Evolutionary conservation across 2,888 invertebrate species (phyloP), one percentile per base, ranked within the genome.

Genomic region (Philereme transversata): DNA sequence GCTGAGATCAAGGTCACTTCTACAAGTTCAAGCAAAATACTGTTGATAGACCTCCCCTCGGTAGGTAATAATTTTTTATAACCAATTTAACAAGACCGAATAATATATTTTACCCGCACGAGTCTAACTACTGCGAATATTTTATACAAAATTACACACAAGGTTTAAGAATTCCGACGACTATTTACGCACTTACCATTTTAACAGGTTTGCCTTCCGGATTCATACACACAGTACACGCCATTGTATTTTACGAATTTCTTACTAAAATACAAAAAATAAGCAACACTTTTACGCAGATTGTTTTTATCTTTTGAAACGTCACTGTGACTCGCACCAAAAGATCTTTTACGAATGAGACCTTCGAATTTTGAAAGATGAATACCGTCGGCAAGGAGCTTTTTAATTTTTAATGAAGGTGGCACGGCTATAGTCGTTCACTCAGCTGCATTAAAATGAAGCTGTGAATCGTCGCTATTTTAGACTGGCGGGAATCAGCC

Each of bases 181-280:
- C 4, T 34, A 5, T 22, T 22, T 22, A 6, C 4, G n/a, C 60
- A 79, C 86, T 81, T 70, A 87, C 88, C 84, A 82, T 86, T 78
- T 80, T 84, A 36, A 81, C 75, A 2, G 80, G 72, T 68, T 81
- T 84, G 48, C 74, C 76, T 0, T 81, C 82, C 36, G 77, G 73
- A 63, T 77, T 76, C 70, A 81, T 62, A 71, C 88, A 88, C 49
- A 81, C 65, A 7, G 83, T 71, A 62, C 89, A 88, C 76, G 87
- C 81, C 88, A 89, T 89, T 69, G 56, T 22, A 22, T 22, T 64
- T 53, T 47, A 64, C 60, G 54, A 60, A 64, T 22, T 22, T 22
- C 22, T 22, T 22, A 22, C 3, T 22, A 67, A 47, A 66, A 59
- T 6, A 49, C 52, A 55, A 47, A 54, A 65, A 64, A 57, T 56